Evolutionary conservation across 2,888 invertebrate species (phyloP).

Genomic region (Cheilosia pagana): DNA sequence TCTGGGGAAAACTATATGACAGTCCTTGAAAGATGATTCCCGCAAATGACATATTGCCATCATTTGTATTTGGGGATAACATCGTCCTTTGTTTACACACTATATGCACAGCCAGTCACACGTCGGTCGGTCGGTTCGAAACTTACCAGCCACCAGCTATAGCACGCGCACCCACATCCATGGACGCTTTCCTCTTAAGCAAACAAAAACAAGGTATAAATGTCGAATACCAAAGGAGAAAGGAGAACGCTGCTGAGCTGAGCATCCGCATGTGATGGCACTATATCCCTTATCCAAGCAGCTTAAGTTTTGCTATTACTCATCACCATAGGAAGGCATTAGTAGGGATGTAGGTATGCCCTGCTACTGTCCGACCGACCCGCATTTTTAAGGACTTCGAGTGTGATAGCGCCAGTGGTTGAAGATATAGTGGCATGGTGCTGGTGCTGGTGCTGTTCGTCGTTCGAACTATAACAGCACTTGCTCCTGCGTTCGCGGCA

Average conservation of each 20-base stretch:
- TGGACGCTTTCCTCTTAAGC: slow-evolving; percentile 36
- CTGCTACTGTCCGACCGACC: slow-evolving; percentile 11
- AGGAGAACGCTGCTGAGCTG: slow-evolving; percentile 50
- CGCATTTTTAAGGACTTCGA: slow-evolving; percentile 10
- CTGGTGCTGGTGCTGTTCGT: slow-evolving; percentile 3
- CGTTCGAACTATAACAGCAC: slow-evolving; percentile 24
- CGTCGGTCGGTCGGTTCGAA: no score
- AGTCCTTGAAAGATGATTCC: slow-evolving; percentile 74
- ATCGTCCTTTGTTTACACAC: slow-evolving; percentile 74
- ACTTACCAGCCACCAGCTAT: slow-evolving; percentile 31
- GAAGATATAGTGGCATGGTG: not conserved
- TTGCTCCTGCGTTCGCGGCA: slow-evolving; percentile 29
- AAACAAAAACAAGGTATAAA: slow-evolving; percentile 70
- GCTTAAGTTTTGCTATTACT: slow-evolving; percentile 70
- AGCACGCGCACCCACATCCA: slow-evolving; percentile 9
- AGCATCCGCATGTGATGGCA: slow-evolving; percentile 30
- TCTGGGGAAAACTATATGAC: slow-evolving; percentile 71
- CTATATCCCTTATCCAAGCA: slow-evolving; percentile 64
- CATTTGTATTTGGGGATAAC: slow-evolving; percentile 76
- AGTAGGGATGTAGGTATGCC: slow-evolving; percentile 25
- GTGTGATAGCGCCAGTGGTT: not conserved
- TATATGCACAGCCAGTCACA: slow-evolving; percentile 47
- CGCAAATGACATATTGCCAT: slow-evolving; percentile 76
- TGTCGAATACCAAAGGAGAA: slow-evolving; percentile 54
- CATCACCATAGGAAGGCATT: slow-evolving; percentile 50